These are phyloP conservation scores for Montipora cactus DNA, from an alignment of 64 coral and sea anemone species.

Conservation along the genomic window DNA sequence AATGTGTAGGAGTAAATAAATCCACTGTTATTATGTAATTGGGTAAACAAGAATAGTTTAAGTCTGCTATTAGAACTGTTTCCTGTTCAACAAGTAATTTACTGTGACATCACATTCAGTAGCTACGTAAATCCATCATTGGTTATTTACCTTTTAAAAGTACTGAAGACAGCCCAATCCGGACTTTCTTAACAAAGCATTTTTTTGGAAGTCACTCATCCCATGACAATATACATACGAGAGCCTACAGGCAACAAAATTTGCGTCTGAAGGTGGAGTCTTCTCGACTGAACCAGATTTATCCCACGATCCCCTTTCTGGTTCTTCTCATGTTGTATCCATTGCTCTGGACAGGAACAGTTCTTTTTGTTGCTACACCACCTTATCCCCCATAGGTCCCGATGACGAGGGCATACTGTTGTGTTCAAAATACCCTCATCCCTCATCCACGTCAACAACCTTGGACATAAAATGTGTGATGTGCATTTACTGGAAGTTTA, in stretches of 20 bases:
- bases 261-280: slow-evolving; percentile 26
- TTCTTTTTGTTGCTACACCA: slow-evolving; percentile 44
- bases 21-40: background rate
- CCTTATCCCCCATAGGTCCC: slow-evolving; percentile 40
- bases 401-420: slow-evolving; percentile 49
- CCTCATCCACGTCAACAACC: slow-evolving; percentile 18
- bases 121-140: background rate
- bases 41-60: no score
- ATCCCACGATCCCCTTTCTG: slow-evolving; percentile 46
- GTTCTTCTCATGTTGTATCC: slow-evolving; percentile 46
- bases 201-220: slow-evolving; percentile 14
- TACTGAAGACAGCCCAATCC: background rate
- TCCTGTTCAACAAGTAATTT: no score
- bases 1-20: slow-evolving; percentile 2
- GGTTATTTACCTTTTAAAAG: slow-evolving; percentile 1
- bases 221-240: slow-evolving; percentile 43
- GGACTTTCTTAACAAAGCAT: background rate
- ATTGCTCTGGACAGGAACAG: slow-evolving; percentile 44
- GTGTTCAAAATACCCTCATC: slow-evolving; percentile 27
- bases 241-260: slow-evolving; percentile 48
- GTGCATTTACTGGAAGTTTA: no score
- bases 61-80: no score
- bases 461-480: background rate
- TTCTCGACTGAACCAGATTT: slow-evolving; percentile 39
- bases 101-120: no score